phyloP scores from a whole-genome alignment of 2,113 vertebrate genomes.

The Ceuthmochares aereus region DNA sequence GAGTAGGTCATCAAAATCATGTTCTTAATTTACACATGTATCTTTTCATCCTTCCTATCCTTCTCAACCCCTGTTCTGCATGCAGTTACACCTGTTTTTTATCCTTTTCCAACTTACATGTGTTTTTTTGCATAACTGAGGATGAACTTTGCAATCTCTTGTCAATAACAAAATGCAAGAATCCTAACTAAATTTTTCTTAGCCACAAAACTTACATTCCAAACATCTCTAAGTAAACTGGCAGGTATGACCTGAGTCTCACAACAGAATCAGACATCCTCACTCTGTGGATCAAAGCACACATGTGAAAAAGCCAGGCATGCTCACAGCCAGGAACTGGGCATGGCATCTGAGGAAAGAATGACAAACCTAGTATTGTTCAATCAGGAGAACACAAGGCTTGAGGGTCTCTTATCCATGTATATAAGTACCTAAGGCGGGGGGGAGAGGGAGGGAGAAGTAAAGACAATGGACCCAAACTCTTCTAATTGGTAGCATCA shows the following conservation, averaged over 20 bases:
- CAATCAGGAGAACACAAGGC: neutral
- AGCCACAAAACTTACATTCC: neutral
- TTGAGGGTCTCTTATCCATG: neutral
- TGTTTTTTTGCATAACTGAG: neutral
- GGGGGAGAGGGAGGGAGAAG: fast-evolving
- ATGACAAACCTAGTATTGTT: neutral
- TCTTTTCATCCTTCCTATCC: neutral
- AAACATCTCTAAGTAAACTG: neutral
- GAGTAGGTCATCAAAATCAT: neutral
- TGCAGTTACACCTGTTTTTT: neutral
- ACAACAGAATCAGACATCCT: neutral
- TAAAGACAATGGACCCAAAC: neutral
- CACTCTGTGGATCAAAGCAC: neutral
- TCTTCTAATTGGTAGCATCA: neutral
- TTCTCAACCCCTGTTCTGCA: neutral
- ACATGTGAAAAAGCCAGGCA: neutral
- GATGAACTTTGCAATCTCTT: neutral
- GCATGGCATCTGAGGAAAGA: neutral
- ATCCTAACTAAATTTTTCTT: neutral
- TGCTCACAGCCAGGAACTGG: neutral
- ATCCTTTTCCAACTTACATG: neutral
- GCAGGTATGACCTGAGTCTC: neutral
- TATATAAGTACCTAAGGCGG: neutral
- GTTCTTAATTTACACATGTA: neutral
- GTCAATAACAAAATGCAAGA: neutral